Evolutionary conservation across 2,113 vertebrate genomes (phyloP), one percentile per base, ranked within the genome.

Genomic region (Mastomys coucha): DNA sequence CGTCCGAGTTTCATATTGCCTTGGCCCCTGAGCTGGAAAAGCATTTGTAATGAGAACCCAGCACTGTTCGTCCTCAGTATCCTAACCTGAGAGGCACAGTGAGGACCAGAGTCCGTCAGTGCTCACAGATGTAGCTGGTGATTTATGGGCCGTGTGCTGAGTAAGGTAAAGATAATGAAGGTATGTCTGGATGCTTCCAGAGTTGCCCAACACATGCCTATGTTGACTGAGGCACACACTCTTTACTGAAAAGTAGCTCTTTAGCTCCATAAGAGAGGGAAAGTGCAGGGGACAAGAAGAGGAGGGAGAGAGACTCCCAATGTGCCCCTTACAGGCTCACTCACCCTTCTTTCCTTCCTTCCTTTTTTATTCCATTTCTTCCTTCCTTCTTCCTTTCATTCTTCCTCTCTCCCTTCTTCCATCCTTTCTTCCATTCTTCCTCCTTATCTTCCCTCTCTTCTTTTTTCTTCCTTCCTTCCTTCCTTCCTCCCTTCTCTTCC

Each of bases 1-100:
- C 88, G 67, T 92, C 95, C 88, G 93, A 94, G 88, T 88, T 88
- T 98, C 96, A 93, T 53, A n/a, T 76, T 96, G 70, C 96, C 91
- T 91, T 97, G 90, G 81, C 91, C 96, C 89, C 82, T 94, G 70
- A 94, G 80, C 92, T 81, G 86, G 88, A 95, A 95, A 97, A 95
- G 80, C 89, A 14, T 96, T 92, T 96, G 94, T 96, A 24, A 89
- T 89, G 58, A 94, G 96, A 92, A 91, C 51, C 49, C 82, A 85
- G 73, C 86, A 89, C 53, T 93, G 19, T 3, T 90, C 76, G 93
- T 36, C 24, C 70, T 75, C 36, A 87, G 45, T n/a, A n/a, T 10
- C 10, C 65, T 31, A 33, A 8, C 11, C 58, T 42, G 19, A 58
- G 13, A 5, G 69, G 58, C 12, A 16, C 33, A 17, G 31, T 16